These are phyloP conservation scores for Nasonovia ribisnigri DNA, from an alignment of 2,888 invertebrate species.

Conservation along the genomic window DNA sequence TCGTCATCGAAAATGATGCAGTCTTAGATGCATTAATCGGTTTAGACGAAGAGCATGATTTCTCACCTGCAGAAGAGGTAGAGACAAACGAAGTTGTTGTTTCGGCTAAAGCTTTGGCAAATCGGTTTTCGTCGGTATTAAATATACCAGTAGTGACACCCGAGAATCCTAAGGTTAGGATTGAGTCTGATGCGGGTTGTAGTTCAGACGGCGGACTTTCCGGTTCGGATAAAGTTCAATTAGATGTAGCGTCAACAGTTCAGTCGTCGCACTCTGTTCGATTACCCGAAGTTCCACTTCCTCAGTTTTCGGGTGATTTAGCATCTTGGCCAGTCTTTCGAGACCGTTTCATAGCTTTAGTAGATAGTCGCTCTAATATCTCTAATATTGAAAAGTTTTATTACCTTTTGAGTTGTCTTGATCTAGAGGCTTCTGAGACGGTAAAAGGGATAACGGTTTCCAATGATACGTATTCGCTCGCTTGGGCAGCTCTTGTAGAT, in stretches of 20 bases:
- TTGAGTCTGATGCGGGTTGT: background rate
- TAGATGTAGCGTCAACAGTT: background rate
- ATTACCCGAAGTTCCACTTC: background rate
- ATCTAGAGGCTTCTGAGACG: background rate
- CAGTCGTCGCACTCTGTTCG: background rate
- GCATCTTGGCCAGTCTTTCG: background rate
- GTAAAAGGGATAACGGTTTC: background rate
- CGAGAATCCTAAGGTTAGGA: too few species aligned
- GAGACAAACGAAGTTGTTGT: background rate
- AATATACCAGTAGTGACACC: too few species aligned
- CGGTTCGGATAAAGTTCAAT: background rate
- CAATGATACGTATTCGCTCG: background rate
- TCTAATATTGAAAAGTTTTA: background rate
- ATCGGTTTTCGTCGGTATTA: background rate
- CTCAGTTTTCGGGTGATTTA: background rate
- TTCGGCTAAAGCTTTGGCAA: background rate
- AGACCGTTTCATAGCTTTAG: background rate
- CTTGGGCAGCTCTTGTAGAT: background rate
- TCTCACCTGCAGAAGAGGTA: background rate
- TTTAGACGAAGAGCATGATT: background rate
- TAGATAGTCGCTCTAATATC: background rate
- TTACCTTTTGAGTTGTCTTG: background rate
- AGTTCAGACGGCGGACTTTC: background rate
- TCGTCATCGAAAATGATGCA: background rate
- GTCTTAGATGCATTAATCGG: background rate